phyloP scores from a whole-genome alignment of 2,797 vertebrate genomes.

The Lophius americanus region DNA sequence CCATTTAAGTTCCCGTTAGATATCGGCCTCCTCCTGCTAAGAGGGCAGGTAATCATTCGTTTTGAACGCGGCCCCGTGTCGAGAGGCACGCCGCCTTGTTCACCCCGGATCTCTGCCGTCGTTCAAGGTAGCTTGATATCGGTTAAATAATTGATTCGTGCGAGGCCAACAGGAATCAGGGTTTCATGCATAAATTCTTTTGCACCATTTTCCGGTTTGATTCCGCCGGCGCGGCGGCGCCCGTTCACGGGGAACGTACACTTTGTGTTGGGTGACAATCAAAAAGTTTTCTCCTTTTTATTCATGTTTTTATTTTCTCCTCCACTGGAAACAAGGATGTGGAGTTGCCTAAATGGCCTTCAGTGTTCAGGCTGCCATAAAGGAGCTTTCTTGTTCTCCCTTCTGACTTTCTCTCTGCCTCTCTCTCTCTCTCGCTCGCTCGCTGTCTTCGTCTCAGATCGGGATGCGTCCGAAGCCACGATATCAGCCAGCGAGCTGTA shows the following conservation, averaged over 20 bases:
- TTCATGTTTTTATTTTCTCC: conserved; percentile 46
- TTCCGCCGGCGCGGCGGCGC: conserved; percentile 30
- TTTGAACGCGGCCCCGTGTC: conserved; percentile 42
- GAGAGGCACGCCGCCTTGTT: background rate
- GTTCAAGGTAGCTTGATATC: conserved; percentile 44
- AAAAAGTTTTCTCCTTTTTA: conserved; percentile 37
- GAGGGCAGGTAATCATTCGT: conserved; percentile 33
- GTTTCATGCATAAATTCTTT: conserved; percentile 63
- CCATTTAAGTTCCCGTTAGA: conserved; percentile 27
- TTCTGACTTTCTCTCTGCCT: conserved; percentile 26
- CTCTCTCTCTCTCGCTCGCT: conserved; percentile 21
- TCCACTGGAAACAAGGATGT: conserved; percentile 65
- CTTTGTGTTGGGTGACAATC: conserved; percentile 44
- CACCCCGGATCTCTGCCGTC: conserved; percentile 36
- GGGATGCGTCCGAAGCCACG: conserved; percentile 49
- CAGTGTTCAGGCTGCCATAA: conserved; percentile 76
- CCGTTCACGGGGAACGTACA: conserved; percentile 31
- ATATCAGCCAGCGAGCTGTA: conserved; percentile 70
- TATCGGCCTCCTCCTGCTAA: conserved; percentile 21
- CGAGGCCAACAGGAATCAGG: conserved; percentile 42
- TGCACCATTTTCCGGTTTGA: conserved; percentile 39
- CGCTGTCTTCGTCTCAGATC: conserved; percentile 54
- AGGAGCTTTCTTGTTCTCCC: conserved; percentile 77
- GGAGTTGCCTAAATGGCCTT: conserved; percentile 72
- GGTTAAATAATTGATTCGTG: conserved; percentile 59